Percentiles rank a stretch among this genome's conserved stretches.
phyloP scores from a whole-genome alignment of 2,113 vertebrate species.

The Urocolius indicus region DNA sequence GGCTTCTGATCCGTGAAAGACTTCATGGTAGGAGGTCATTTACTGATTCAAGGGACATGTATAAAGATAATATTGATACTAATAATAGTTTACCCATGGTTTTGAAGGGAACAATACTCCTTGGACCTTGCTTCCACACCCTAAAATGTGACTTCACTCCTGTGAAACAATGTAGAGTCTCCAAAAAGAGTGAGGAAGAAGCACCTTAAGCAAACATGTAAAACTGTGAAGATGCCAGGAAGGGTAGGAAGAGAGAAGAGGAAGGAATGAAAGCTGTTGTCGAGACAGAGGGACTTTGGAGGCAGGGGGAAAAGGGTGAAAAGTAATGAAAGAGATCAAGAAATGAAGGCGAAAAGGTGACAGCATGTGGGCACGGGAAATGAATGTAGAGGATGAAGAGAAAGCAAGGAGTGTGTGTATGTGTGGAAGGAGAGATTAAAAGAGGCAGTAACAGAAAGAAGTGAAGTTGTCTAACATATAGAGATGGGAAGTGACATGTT shows the following conservation, averaged over 20 bases:
- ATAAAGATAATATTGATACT: neutral
- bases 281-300: neutral
- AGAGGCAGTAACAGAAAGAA: slow-evolving; percentile 26
- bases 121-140: neutral
- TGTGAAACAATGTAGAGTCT: neutral
- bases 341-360: neutral
- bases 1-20: neutral
- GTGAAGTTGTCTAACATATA: slow-evolving; percentile 45
- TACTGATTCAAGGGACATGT: neutral
- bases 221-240: neutral
- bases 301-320: neutral
- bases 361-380: neutral
- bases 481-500: slow-evolving; percentile 59
- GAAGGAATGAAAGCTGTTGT: neutral
- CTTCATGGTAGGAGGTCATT: neutral
- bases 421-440: neutral
- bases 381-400: neutral
- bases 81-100: neutral
- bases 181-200: neutral
- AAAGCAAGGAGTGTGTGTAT: neutral
- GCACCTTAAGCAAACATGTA: neutral
- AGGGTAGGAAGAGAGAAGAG: neutral
- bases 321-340: neutral
- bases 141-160: neutral
- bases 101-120: neutral